Conservation (phyloP, 2,113 vertebrate species). For the Thermophis baileyi region DNA sequence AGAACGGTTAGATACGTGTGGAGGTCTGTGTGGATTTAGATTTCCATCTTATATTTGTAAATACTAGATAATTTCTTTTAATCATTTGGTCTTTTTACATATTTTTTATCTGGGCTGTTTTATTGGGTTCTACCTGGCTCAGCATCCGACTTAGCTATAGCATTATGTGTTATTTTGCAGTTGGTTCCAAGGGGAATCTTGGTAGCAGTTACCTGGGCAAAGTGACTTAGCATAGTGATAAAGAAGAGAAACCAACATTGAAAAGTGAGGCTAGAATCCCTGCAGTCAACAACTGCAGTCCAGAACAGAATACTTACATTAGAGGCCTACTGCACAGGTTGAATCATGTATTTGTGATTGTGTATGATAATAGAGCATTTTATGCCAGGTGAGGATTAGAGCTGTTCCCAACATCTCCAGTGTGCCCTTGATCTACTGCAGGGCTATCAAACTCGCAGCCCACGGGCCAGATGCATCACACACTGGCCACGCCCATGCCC, state of each 20-base stretch:
- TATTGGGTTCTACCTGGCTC: not conserved
- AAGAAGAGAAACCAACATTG: not conserved
- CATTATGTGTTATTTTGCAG: not conserved
- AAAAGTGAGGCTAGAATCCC: not conserved
- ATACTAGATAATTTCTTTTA: not conserved
- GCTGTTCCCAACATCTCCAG: no score
- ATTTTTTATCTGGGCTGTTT: not conserved
- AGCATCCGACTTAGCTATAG: not conserved
- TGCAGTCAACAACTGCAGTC: not conserved
- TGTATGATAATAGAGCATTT: not conserved
- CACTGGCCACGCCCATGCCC: no score
- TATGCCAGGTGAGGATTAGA: not conserved
- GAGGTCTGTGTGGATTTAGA: not conserved
- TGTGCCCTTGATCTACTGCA: not conserved
- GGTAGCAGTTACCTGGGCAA: not conserved
- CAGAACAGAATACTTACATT: not conserved
- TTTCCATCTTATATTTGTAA: not conserved
- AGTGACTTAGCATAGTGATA: not conserved
- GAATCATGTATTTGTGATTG: not conserved
- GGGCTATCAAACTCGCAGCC: no score
- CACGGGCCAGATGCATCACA: accelerated
- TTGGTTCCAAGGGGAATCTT: not conserved
- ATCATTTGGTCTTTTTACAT: not conserved
- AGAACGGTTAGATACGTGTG: not conserved
- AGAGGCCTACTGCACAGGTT: not conserved